Evolutionary conservation across 2,113 vertebrate genomes (phyloP), one percentile per base, ranked within the genome.

Genomic region (Lipotes vexillifer): DNA sequence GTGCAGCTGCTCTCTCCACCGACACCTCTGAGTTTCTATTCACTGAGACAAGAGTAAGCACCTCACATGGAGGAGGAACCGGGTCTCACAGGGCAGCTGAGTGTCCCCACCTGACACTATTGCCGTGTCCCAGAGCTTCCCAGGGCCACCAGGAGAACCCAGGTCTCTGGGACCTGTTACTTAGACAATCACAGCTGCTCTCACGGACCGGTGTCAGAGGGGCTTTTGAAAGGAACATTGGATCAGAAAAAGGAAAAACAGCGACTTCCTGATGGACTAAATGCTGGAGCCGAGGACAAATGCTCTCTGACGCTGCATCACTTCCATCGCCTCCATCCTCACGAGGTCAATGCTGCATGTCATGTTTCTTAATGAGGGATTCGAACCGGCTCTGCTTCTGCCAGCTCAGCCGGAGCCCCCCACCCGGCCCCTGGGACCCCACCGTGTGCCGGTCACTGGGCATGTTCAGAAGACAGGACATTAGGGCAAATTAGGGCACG

Each of bases 341-440:
- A 77, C 49, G 4, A 82, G 94, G 92, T 77, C 95, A 92, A 82
- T 96, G 91, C 33, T 82, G 94, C 91, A 95, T 93, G 98, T 98
- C 92, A 77, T 97, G 82, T 97, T 96, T 98, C 75, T 98, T 98
- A 98, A 98, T 94, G 75, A 98, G 55, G 49, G 65, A 77, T 98
- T 97, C 97, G 96, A 97, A 95, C 93, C 97, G 97, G 75, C n/a
- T 87, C 15, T 72, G 92, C 77, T 96, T 97, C 85, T 86, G 94
- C 97, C 97, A 96, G 91, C 97, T 93, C 92, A 94, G 98, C 95
- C n/a, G 87, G 97, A 44, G 82, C 41, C 23, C n/a, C 21, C 17
- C 46, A 17, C 52, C 36, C 27, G 6, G 9, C 15, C 18, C 8
- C 68, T 25, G 2, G 29, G 63, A 17, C 11, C 93, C 92, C 4